Evolutionary conservation across 2,888 invertebrate species (phyloP).

Genomic region (Hirtodrosophila confusa): DNA sequence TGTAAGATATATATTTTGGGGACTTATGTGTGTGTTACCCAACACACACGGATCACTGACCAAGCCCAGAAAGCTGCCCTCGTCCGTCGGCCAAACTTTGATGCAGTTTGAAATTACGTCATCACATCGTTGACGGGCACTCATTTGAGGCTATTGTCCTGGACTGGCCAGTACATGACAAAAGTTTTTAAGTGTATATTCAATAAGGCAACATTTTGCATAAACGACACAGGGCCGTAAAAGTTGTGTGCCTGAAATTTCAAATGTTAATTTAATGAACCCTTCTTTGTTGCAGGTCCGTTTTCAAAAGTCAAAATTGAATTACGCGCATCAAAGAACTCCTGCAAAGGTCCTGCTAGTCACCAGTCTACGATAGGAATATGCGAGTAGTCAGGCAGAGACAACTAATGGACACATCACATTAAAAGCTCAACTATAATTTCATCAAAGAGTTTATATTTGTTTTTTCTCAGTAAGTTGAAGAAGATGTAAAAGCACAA

Average conservation of each 20-base stretch:
- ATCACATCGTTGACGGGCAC: conserved; percentile 26
- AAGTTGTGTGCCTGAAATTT: conserved; percentile 46
- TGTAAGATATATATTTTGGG: conserved; percentile 18
- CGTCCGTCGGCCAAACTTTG: conserved; percentile 40
- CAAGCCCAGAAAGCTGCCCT: conserved; percentile 14
- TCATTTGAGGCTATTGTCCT: conserved; percentile 59
- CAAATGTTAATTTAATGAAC: conserved; percentile 63
- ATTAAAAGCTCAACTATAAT: too few relatives aligned
- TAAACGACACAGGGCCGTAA: conserved; percentile 46
- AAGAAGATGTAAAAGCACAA: too few relatives aligned
- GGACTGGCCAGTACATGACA: conserved; percentile 28
- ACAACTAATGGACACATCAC: too few relatives aligned
- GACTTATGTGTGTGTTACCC: conserved; percentile 17
- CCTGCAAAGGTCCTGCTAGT: too few relatives aligned
- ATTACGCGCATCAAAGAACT: not conserved
- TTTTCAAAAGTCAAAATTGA: conserved; percentile 10
- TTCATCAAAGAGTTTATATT: too few relatives aligned
- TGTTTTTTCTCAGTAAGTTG: not conserved
- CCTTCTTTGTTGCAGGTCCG: conserved; percentile 26
- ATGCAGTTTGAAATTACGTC: conserved; percentile 45
- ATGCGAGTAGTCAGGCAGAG: too few relatives aligned
- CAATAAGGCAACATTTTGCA: conserved; percentile 68
- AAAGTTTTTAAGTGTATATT: conserved; percentile 65
- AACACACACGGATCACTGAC: conserved; percentile 53
- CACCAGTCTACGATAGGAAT: too few relatives aligned